Percentiles rank a stretch among this genome's conserved stretches.
Evolutionary conservation across 2,888 invertebrate genomes (phyloP).

Genomic region (Diadromus collaris): DNA sequence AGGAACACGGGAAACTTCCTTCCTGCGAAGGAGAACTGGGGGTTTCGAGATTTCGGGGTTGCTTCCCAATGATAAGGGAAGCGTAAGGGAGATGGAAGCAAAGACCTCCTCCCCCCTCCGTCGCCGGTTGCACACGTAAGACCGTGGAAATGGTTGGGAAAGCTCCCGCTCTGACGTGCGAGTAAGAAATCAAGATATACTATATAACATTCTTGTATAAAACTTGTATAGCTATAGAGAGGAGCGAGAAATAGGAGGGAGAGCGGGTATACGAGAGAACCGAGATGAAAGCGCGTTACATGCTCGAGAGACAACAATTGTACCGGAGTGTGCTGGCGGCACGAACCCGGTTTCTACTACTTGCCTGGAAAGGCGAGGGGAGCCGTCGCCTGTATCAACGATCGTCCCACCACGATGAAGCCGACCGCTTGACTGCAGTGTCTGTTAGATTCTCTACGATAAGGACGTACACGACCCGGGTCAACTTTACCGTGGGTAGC

Average conservation of each 20-base stretch:
- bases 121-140: slow-evolving; percentile 13
- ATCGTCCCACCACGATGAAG: slow-evolving; percentile 31
- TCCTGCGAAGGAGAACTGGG: slow-evolving; percentile 29
- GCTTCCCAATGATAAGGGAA: slow-evolving; percentile 44
- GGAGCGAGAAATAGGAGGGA: slow-evolving; percentile 30
- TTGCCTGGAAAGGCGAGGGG: slow-evolving; percentile 33
- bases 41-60: slow-evolving; percentile 48
- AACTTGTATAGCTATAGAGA: slow-evolving; percentile 20
- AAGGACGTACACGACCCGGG: slow-evolving; percentile 23
- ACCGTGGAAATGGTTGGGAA: slow-evolving; percentile 4
- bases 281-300: slow-evolving; percentile 46
- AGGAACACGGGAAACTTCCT: slow-evolving; percentile 22
- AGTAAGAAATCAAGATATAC: slow-evolving; percentile 27
- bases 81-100: slow-evolving; percentile 24
- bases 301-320: slow-evolving; percentile 59
- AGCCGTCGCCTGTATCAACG: slow-evolving; percentile 31
- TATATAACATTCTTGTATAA: slow-evolving; percentile 13
- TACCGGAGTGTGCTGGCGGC: slow-evolving; percentile 47
- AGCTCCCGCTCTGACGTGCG: slow-evolving; percentile 8
- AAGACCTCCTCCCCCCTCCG: neutral
- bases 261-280: slow-evolving; percentile 33
- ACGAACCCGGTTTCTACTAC: slow-evolving; percentile 54
- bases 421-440: slow-evolving; percentile 37
- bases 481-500: slow-evolving; percentile 52
- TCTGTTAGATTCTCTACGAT: slow-evolving; percentile 17